Base-by-base conservation (phyloP, 2,888 invertebrate species). In the Drosophila eohydei region DNA sequence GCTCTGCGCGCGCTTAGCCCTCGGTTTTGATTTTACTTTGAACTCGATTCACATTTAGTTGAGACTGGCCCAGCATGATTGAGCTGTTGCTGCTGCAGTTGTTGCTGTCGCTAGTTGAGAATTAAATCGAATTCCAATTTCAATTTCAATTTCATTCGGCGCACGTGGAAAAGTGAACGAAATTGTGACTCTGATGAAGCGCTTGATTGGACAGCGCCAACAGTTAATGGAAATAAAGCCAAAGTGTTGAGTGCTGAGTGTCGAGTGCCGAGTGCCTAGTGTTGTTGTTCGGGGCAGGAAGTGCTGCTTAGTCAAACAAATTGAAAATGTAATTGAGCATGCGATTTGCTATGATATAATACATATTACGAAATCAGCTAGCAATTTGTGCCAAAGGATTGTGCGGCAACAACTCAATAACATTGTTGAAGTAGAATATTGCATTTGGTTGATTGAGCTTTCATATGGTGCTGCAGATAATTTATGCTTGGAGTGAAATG, bases 281-380 rank as follows among this genome's bases (percentile, higher is more conserved):
- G 34, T 34, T 54, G n/a, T 34, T 50, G 50, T 21, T 52, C 36
- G 40, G n/a, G 78, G 40, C 69, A 69, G 77, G 78, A 78, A 77
- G 55, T 70, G 78, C 78, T 69, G 74, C 70, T 70, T 62, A 77
- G 69, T 41, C 55, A 78, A 57, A 60, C 59, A 65, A 74, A 74
- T 70, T 74, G 65, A 74, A 78, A 73, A 44, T 44, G 46, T 26
- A 78, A 78, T 65, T 62, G 74, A 36, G 56, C 57, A 51, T 44
- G 60, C 34, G 30, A 61, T 58, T 64, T 55, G 50, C 34, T 32
- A 32, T 76, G 74, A 69, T 55, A 76, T 73, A 69, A 78, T 57
- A 43, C 40, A 41, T 44, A 50, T 72, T 77, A 68, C 68, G 44
- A 67, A 63, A 72, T 67, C 52, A 41, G 38, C 38, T 9, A n/a